phyloP scores from a whole-genome alignment of 2,797 vertebrate genomes.

The Pseudocheirus occidentalis region DNA sequence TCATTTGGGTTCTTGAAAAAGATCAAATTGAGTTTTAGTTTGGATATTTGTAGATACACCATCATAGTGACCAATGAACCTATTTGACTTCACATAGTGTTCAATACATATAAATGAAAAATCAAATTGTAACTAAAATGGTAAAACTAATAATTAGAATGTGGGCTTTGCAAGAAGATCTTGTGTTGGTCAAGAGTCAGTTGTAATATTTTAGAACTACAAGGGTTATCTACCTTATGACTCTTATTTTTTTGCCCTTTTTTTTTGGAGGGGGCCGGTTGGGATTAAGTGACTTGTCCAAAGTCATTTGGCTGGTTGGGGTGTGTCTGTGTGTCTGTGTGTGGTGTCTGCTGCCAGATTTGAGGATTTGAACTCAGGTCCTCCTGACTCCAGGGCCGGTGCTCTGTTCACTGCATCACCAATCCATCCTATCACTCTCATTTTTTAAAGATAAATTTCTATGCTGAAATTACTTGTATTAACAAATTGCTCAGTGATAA shows the following conservation, averaged over 20 bases:
- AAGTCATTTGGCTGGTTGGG: too few species aligned
- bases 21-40: not conserved
- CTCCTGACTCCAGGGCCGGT: too few species aligned
- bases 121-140: not conserved
- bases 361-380: too few species aligned
- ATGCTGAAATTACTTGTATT: not conserved
- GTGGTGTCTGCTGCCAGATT: too few species aligned
- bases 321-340: too few species aligned
- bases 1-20: not conserved
- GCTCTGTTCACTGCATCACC: too few species aligned
- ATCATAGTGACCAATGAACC: not conserved
- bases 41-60: not conserved
- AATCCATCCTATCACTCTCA: not conserved
- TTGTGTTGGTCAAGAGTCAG: not conserved
- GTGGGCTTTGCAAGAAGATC: not conserved
- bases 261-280: too few species aligned
- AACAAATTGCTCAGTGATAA: constrained; percentile 1
- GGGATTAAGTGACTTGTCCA: too few species aligned
- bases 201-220: not conserved
- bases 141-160: not conserved
- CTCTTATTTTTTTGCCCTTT: not conserved
- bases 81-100: not conserved
- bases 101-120: not conserved
- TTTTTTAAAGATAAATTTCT: not conserved
- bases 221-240: not conserved